Evolutionary conservation across 2,888 invertebrate genomes (phyloP).

Genomic region (Cyaniris semiargus): DNA sequence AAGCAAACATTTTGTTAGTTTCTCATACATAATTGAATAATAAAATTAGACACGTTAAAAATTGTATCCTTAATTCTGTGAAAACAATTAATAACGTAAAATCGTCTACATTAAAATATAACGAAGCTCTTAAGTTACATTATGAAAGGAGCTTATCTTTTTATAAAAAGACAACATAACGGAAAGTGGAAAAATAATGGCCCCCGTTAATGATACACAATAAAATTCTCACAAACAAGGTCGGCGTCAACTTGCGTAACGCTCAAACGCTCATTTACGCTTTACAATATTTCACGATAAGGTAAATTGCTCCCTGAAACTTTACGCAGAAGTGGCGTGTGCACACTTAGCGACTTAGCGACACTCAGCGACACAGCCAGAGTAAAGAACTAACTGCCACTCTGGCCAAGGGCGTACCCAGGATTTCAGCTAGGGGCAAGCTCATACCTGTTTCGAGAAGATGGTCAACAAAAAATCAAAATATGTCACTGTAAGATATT

Average conservation of each 20-base stretch:
- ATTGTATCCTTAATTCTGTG: background rate
- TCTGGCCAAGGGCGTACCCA: too few species aligned
- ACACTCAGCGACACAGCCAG: too few species aligned
- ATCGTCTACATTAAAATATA: background rate
- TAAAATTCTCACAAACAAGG: slow-evolving; percentile 28
- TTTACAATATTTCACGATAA: slow-evolving; percentile 28
- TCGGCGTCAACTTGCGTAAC: slow-evolving; percentile 20
- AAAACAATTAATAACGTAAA: background rate
- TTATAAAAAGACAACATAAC: slow-evolving; percentile 5
- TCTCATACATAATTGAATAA: background rate
- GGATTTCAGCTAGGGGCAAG: too few species aligned
- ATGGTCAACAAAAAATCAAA: too few species aligned
- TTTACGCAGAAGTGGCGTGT: background rate
- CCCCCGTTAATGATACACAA: slow-evolving; percentile 27
- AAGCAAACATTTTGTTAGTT: background rate
- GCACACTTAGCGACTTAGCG: background rate
- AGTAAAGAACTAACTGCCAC: too few species aligned
- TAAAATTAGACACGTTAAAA: background rate
- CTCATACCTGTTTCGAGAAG: too few species aligned
- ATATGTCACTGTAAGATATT: too few species aligned
- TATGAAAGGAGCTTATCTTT: slow-evolving; percentile 3
- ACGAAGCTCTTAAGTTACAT: slow-evolving; percentile 3
- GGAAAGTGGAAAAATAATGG: slow-evolving; percentile 27
- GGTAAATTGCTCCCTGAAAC: slow-evolving; percentile 20
- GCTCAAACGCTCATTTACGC: slow-evolving; percentile 29